Evolutionary conservation across 2,888 invertebrate genomes (phyloP).

Genomic region (Plagiodera versicolora): DNA sequence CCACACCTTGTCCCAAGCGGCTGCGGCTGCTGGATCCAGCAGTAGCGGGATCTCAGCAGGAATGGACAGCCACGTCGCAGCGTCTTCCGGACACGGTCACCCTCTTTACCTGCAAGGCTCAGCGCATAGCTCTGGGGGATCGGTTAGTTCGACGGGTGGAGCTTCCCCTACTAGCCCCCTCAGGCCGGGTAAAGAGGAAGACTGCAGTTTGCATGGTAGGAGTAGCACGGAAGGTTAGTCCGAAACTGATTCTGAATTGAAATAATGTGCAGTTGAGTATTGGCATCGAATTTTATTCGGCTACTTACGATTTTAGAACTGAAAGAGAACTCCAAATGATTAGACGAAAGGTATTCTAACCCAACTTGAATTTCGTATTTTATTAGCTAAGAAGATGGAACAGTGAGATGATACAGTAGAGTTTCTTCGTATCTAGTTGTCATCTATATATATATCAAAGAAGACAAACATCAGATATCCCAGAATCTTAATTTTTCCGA

Average conservation of each 20-base stretch:
- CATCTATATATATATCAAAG: too few species aligned
- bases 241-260: not conserved
- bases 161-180: constrained; percentile 54
- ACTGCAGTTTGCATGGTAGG: constrained; percentile 63
- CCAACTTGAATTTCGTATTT: too few species aligned
- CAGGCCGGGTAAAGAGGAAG: constrained; percentile 65
- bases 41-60: constrained; percentile 36
- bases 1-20: constrained; percentile 50
- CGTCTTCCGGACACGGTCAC: constrained; percentile 39
- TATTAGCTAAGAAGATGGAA: too few species aligned
- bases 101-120: constrained; percentile 50
- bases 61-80: constrained; percentile 35
- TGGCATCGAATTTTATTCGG: not conserved
- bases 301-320: too few species aligned
- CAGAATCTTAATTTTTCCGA: too few species aligned
- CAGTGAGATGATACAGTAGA: too few species aligned
- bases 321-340: too few species aligned
- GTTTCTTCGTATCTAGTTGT: too few species aligned
- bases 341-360: too few species aligned
- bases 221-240: constrained; percentile 63
- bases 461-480: too few species aligned
- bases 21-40: constrained; percentile 41
- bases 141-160: constrained; percentile 55
- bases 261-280: not conserved
- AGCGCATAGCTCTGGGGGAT: constrained; percentile 53